These are phyloP conservation scores for Drosophila colorata DNA, from an alignment of 2,888 invertebrate genomes.

Conservation along the genomic window DNA sequence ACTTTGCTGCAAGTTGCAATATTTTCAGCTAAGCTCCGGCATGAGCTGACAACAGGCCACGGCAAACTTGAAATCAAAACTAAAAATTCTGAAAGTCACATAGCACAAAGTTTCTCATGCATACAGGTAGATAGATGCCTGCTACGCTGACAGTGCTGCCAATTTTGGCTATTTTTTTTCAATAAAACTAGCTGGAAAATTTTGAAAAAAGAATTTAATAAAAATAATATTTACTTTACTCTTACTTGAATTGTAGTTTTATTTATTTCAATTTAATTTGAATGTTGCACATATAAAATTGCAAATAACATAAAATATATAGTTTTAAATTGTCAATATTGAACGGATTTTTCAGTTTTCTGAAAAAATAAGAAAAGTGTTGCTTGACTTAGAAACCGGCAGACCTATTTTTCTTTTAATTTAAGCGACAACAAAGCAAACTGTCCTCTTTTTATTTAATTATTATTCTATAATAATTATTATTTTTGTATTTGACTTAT, in stretches of 20 bases:
- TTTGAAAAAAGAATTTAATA: neutral
- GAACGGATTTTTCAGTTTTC: neutral
- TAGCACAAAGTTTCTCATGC: conserved; percentile 63
- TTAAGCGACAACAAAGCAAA: no score
- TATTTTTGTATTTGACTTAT: no score
- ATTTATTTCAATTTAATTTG: neutral
- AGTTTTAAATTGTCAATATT: neutral
- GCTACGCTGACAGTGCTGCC: conserved; percentile 12
- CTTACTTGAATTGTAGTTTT: neutral
- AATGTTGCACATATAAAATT: no score
- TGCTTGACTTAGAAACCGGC: no score
- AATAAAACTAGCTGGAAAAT: neutral
- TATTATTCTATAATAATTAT: no score
- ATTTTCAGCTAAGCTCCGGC: conserved; percentile 66
- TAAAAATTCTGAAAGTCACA: conserved; percentile 79
- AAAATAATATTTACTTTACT: no score
- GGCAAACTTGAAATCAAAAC: conserved; percentile 74
- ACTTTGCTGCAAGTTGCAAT: conserved; percentile 74
- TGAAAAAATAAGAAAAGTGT: no score
- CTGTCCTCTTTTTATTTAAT: no score
- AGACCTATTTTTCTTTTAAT: no score
- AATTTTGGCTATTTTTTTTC: neutral
- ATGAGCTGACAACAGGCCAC: conserved; percentile 62
- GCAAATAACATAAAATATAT: neutral
- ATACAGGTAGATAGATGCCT: conserved; percentile 19